Conservation (phyloP, 1,140 invertebrate genomes). For the Zaprionus taronus region DNA sequence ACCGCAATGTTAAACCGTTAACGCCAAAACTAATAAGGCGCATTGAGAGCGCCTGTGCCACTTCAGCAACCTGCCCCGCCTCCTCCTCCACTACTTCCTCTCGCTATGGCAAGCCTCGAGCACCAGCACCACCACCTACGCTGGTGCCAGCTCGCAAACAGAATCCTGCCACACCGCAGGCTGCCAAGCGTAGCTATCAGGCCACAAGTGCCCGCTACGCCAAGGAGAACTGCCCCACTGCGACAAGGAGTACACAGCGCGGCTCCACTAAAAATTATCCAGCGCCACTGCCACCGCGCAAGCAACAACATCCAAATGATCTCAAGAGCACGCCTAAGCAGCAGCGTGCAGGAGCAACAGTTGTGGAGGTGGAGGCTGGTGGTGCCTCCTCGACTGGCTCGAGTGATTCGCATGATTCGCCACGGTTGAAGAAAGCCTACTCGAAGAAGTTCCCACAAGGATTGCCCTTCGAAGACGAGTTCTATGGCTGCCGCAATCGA, state of each 20-base stretch:
- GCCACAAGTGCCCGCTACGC: conserved; percentile 53
- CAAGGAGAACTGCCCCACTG: conserved; percentile 75
- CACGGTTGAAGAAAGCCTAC: conserved; percentile 77
- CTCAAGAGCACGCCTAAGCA: conserved; percentile 73
- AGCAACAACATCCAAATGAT: conserved; percentile 62
- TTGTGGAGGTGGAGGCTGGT: conserved; percentile 24
- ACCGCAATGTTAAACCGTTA: conserved; percentile 68
- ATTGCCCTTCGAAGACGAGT: conserved; percentile 83
- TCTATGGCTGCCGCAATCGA: conserved; percentile 74
- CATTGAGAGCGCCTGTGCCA: conserved; percentile 69
- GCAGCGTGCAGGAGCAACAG: conserved; percentile 31
- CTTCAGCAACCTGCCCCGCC: conserved; percentile 16
- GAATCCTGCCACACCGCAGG: conserved; percentile 38
- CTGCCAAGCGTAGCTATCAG: conserved; percentile 71
- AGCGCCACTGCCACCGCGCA: conserved; percentile 72
- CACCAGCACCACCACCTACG: conserved; percentile 48
- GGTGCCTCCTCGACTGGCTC: conserved; percentile 65
- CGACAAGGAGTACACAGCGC: conserved; percentile 45
- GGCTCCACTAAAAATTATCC: conserved; percentile 74
- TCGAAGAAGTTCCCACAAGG: conserved; percentile 83
- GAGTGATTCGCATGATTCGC: conserved; percentile 77
- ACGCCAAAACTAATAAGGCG: conserved; percentile 79
- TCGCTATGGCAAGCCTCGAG: conserved; percentile 59
- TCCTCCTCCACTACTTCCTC: conserved; percentile 27
- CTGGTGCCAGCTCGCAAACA: conserved; percentile 55